Evolutionary conservation across 2,797 vertebrate species (phyloP), one percentile per base, ranked within the genome.

Genomic region (Discoglossus pictus): DNA sequence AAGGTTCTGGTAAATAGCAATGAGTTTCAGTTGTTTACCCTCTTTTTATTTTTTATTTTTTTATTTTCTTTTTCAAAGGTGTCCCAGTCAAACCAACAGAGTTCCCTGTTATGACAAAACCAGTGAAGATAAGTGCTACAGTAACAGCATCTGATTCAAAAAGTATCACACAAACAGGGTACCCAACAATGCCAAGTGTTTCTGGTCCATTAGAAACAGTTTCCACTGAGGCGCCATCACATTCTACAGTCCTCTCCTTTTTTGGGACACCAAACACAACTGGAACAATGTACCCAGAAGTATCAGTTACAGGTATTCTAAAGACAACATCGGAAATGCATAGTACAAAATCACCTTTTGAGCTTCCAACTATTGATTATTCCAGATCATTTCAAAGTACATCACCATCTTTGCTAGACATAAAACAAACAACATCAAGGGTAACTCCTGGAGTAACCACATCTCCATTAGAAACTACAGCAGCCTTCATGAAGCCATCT

Each of bases 1-100:
- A n/a, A n/a, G n/a, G n/a, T n/a, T n/a, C n/a, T n/a, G n/a, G n/a
- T n/a, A n/a, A n/a, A n/a, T n/a, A n/a, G n/a, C n/a, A n/a, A n/a
- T n/a, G n/a, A n/a, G n/a, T n/a, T n/a, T n/a, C n/a, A n/a, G n/a
- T n/a, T n/a, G n/a, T n/a, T n/a, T n/a, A n/a, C n/a, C n/a, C n/a
- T n/a, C n/a, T n/a, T n/a, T 47, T 47, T 21, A 35, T 23, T 55
- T 15, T 20, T 42, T 46, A 11, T 15, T 10, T 47, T 25, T 31
- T 27, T 25, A n/a, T 44, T 2, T 17, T 62, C 12, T 47, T 0
- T 74, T 52, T 83, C 76, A 40, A 59, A 91, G 89, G 89, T 18
- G 77, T 89, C 63, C 79, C 76, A 65, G 65, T 86, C 74, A 75
- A 76, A 68, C 59, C 84, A 43, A 76, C 77, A 48, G 82, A 84